A percentile compares a stretch with the other conserved stretches of the same genome.
phyloP scores from a whole-genome alignment of 2,888 invertebrate species.

The Dasypolia templi region DNA sequence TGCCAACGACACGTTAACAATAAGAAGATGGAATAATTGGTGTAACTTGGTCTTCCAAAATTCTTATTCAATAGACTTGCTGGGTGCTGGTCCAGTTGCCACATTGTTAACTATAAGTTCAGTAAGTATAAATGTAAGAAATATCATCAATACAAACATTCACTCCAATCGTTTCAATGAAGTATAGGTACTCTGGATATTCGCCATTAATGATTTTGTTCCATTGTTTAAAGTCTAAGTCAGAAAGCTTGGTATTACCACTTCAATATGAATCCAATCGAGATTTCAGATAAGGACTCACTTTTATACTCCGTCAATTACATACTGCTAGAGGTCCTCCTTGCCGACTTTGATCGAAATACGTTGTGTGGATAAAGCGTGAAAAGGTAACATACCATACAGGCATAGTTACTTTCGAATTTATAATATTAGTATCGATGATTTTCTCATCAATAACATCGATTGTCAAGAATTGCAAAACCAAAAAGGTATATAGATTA shows the following conservation, averaged over 20 bases:
- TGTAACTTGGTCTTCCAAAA: not conserved
- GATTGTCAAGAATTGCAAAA: constrained; percentile 35
- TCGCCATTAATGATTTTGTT: constrained; percentile 28
- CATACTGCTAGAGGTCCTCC: not conserved
- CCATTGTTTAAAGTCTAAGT: constrained; percentile 60
- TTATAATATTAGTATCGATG: not conserved
- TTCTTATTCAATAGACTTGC: not conserved
- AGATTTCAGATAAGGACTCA: constrained; percentile 58
- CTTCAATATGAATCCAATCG: constrained; percentile 50
- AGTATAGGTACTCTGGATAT: constrained; percentile 32
- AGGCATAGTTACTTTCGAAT: too few species aligned
- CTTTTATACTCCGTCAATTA: constrained; percentile 42
- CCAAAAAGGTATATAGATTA: constrained; percentile 22
- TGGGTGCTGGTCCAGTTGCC: not conserved
- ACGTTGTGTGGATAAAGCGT: too few species aligned
- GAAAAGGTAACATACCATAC: too few species aligned
- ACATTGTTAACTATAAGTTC: not conserved
- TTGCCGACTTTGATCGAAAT: too few species aligned
- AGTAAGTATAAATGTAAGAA: not conserved
- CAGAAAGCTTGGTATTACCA: constrained; percentile 45
- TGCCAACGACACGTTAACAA: too few species aligned
- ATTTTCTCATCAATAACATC: constrained; percentile 13
- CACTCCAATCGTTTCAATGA: not conserved
- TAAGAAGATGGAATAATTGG: not conserved
- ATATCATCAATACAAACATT: not conserved